A percentile compares a stretch with the other conserved stretches of the same genome.
Conservation (phyloP, 2,113 vertebrate genomes). For the Catharus bicknelli region DNA sequence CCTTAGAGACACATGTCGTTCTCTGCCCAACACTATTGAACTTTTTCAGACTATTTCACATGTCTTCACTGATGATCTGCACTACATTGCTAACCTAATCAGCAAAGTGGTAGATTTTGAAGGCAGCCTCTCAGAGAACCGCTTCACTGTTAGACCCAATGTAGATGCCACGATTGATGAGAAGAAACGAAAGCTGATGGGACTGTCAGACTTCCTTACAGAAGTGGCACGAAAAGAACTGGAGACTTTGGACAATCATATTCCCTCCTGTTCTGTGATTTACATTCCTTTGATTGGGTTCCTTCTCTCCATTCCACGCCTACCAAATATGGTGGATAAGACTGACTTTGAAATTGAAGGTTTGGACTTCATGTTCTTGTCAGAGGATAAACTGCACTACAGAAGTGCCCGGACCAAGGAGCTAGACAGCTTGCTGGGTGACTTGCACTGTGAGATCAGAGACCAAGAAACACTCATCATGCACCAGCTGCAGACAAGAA, state of each 20-base stretch:
- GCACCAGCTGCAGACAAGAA: conserved; percentile 86
- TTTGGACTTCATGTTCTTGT: conserved; percentile 96
- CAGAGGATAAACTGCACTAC: conserved; percentile 91
- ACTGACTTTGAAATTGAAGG: conserved; percentile 90
- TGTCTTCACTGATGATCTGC: conserved; percentile 88
- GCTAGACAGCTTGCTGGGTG: conserved; percentile 88
- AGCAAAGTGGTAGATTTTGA: conserved; percentile 96
- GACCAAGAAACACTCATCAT: conserved; percentile 92
- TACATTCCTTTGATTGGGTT: conserved; percentile 98
- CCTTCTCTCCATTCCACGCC: conserved; percentile 88
- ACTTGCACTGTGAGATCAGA: conserved; percentile 91
- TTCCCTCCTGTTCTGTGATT: conserved; percentile 90
- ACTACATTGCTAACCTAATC: conserved; percentile 85
- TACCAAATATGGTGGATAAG: conserved; percentile 87
- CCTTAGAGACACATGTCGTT: conserved; percentile 86
- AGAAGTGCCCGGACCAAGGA: conserved; percentile 90
- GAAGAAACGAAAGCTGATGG: conserved; percentile 90
- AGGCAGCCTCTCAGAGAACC: conserved; percentile 82
- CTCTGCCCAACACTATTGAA: conserved; percentile 83
- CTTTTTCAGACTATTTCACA: conserved; percentile 87
- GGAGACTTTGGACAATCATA: conserved; percentile 81
- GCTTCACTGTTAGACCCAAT: conserved; percentile 87
- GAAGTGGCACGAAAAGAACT: conserved; percentile 90
- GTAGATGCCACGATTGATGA: conserved; percentile 91
- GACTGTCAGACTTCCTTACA: conserved; percentile 91